Conservation (phyloP, 2,888 invertebrate species). For the Caenorhabditis sinica region DNA sequence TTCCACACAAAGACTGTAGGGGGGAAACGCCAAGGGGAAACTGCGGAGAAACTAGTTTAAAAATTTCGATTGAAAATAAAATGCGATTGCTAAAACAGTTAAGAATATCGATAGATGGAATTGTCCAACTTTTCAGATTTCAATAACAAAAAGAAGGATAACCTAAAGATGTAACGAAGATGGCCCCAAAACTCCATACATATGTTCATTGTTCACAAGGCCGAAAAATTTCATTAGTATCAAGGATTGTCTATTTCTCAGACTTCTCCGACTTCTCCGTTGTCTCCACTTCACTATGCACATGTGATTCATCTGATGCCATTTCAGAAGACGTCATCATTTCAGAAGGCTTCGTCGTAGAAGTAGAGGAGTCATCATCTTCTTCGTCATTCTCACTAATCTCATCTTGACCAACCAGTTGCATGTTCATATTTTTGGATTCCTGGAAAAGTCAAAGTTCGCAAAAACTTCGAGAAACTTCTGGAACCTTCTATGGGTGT, state of each 20-base stretch:
- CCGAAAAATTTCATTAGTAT: background rate
- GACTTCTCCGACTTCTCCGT: slow-evolving; percentile 31
- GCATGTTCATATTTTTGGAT: slow-evolving; percentile 54
- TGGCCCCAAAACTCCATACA: no score
- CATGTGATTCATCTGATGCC: background rate
- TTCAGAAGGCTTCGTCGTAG: background rate
- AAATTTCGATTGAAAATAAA: no score
- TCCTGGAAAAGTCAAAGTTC: slow-evolving; percentile 21
- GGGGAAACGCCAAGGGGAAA: no score
- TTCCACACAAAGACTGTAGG: no score
- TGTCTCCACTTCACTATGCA: background rate
- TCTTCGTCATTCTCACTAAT: slow-evolving; percentile 29
- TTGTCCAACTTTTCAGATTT: no score
- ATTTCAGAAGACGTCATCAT: slow-evolving; percentile 1
- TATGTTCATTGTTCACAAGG: background rate
- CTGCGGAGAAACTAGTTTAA: no score
- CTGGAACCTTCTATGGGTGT: no score
- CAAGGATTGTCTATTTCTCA: background rate
- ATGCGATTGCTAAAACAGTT: no score
- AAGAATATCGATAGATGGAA: no score
- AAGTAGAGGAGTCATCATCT: background rate
- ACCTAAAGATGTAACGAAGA: no score
- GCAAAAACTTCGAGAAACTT: no score
- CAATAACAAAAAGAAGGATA: no score
- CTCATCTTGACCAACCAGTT: slow-evolving; percentile 52